Conservation (phyloP, 1,140 invertebrate genomes). For the Caenorhabditis latens region DNA sequence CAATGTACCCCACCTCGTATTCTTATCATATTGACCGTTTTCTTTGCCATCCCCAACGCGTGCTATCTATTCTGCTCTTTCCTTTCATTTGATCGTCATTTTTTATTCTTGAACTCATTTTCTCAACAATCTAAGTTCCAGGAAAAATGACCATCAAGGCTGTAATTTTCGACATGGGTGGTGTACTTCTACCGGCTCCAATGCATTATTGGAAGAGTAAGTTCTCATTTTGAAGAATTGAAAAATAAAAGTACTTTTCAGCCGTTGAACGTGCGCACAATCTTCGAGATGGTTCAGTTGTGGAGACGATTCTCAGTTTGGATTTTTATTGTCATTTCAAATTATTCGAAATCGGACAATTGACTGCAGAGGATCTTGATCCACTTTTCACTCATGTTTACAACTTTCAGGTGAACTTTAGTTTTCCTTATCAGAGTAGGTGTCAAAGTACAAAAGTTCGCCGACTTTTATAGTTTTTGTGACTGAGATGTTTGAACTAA, state of each 20-base stretch:
- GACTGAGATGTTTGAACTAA: no score
- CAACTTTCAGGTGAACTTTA: slow-evolving; percentile 53
- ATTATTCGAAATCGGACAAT: slow-evolving; percentile 77
- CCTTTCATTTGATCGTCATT: not conserved
- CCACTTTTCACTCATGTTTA: slow-evolving; percentile 76
- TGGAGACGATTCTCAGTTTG: slow-evolving; percentile 70
- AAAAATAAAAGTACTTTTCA: slow-evolving; percentile 61
- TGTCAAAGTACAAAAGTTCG: no score
- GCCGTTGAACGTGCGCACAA: slow-evolving; percentile 73
- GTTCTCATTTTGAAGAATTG: not conserved
- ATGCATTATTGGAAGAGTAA: slow-evolving; percentile 75
- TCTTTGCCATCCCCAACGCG: not conserved
- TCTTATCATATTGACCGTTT: slow-evolving; percentile 38
- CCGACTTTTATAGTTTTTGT: no score
- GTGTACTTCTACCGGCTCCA: slow-evolving; percentile 78
- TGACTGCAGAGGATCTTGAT: slow-evolving; percentile 75
- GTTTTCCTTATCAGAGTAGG: no score
- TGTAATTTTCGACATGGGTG: slow-evolving; percentile 79
- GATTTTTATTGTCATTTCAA: slow-evolving; percentile 76
- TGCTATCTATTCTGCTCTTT: not conserved
- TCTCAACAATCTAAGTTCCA: not conserved
- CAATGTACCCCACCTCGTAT: slow-evolving; percentile 1
- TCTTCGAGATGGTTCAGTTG: slow-evolving; percentile 71
- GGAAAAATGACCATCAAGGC: slow-evolving; percentile 70
- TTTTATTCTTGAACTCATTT: not conserved